A percentile compares a stretch with the other conserved stretches of the same genome.
phyloP scores from a whole-genome alignment of 2,888 invertebrate genomes.

The Timema cristinae region DNA sequence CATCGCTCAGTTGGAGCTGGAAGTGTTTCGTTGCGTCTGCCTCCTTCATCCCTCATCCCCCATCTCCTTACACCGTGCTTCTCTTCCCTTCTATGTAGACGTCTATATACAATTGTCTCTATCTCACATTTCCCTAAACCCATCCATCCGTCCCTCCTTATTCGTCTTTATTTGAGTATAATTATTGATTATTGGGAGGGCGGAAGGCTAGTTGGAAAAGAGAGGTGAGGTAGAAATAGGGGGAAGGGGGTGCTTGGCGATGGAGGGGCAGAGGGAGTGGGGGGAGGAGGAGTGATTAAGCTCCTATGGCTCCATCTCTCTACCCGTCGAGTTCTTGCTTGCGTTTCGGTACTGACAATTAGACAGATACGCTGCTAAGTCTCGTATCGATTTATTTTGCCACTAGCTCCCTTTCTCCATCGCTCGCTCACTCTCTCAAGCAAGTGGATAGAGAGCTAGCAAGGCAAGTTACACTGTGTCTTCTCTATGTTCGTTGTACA shows the following conservation, averaged over 20 bases:
- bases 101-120: constrained; percentile 19
- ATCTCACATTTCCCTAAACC: constrained; percentile 21
- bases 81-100: too few species aligned
- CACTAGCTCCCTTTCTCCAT: constrained; percentile 12
- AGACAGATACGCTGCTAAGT: constrained; percentile 45
- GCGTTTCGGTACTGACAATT: constrained; percentile 46
- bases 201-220: constrained; percentile 33
- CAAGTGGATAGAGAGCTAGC: constrained; percentile 6
- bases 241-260: constrained; percentile 43
- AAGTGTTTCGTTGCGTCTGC: too few species aligned
- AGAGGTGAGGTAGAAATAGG: constrained; percentile 37
- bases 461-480: background rate
- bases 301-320: constrained; percentile 48
- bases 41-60: too few species aligned
- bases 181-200: constrained; percentile 34
- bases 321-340: constrained; percentile 29
- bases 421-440: constrained; percentile 13
- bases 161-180: constrained; percentile 34
- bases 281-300: constrained; percentile 52
- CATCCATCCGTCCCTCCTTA: constrained; percentile 30
- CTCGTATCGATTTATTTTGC: constrained; percentile 32
- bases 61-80: too few species aligned
- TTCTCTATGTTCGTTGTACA: constrained; percentile 1
- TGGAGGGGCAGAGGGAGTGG: constrained; percentile 39
- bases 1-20: too few species aligned